Evolutionary conservation across 2,113 vertebrate species (phyloP), one percentile per base, ranked within the genome.

Genomic region (Pristiophorus japonicus): DNA sequence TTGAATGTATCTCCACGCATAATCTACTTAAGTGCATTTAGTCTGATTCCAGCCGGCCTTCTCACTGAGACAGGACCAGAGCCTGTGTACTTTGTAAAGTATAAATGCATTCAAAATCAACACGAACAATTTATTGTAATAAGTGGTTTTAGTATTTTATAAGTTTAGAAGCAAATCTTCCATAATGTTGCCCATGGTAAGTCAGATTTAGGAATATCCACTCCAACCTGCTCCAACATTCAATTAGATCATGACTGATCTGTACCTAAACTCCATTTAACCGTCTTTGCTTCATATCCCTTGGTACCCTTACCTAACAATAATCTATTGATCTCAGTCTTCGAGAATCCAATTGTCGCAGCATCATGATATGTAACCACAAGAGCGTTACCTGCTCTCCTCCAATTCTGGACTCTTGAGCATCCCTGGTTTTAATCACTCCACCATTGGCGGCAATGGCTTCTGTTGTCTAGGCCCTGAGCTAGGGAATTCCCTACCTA

Each of bases 11-110:
- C 65, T 70, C 18, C 38, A 38, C 0, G 16, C 55, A 63, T 38
- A 92, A 63, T 92, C 88, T 65, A 63, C 55, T 65, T 65, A 63
- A 92, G 88, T 65, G 88, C 59, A 63, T 38, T 63, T 92, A 92
- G 88, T 22, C 59, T 63, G 88, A 63, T 63, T 65, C 87, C 87
- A 90, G 87, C 87, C 87, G 62, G 87, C n/a, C 38, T 81, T 42
- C 78, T 81, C 38, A 81, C 78, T 51, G 51, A 63, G 88, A 38
- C 34, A 63, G n/a, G n/a, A 38, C 42, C 42, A 81, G 12, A n/a
- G 59, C 8, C 51, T 34, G 59, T 63, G 59, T n/a, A 3, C 27
- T 55, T 59, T 30, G 24, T 59, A 51, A 88, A 88, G 47, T 30
- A 30, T 3, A 51, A 47, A 87, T 11, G 47, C 51, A 55, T 59